Conservation (phyloP, 2,113 vertebrate genomes). For the Cranoglanis bouderius region DNA sequence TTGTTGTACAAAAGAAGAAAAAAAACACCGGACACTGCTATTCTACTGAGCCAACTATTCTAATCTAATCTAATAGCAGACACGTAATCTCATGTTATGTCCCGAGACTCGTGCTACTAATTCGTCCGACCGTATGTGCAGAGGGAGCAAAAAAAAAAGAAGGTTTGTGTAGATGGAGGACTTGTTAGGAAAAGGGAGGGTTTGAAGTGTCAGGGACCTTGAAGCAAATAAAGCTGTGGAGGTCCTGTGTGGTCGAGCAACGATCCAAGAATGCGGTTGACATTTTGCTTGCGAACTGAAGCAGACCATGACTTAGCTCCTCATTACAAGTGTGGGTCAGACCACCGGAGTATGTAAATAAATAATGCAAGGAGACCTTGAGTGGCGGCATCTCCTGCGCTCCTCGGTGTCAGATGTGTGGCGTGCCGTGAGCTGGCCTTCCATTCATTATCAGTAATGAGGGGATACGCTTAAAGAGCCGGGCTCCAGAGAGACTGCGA, state of each 20-base stretch:
- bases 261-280: slow-evolving; percentile 65
- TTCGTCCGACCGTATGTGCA: not conserved
- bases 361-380: slow-evolving; percentile 68
- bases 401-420: slow-evolving; percentile 27
- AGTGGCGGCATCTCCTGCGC: slow-evolving; percentile 61
- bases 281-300: slow-evolving; percentile 66
- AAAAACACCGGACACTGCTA: not conserved
- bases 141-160: slow-evolving; percentile 13
- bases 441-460: slow-evolving; percentile 50
- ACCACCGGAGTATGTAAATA: slow-evolving; percentile 70
- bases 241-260: slow-evolving; percentile 69
- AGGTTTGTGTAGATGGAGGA: slow-evolving; percentile 48
- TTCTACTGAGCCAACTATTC: not conserved
- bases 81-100: not conserved
- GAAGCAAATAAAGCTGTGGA: slow-evolving; percentile 65
- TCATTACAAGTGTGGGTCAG: slow-evolving; percentile 70
- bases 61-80: not conserved
- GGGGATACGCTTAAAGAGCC: slow-evolving; percentile 6
- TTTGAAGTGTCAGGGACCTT: slow-evolving; percentile 68
- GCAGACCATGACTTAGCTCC: slow-evolving; percentile 71
- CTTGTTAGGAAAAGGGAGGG: slow-evolving; percentile 16
- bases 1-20: not conserved
- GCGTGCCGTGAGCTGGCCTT: slow-evolving; percentile 37
- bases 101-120: not conserved
- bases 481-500: not conserved